These are phyloP conservation scores for Cacatua alba DNA, from an alignment of 2,113 vertebrate species.

Conservation along the genomic window DNA sequence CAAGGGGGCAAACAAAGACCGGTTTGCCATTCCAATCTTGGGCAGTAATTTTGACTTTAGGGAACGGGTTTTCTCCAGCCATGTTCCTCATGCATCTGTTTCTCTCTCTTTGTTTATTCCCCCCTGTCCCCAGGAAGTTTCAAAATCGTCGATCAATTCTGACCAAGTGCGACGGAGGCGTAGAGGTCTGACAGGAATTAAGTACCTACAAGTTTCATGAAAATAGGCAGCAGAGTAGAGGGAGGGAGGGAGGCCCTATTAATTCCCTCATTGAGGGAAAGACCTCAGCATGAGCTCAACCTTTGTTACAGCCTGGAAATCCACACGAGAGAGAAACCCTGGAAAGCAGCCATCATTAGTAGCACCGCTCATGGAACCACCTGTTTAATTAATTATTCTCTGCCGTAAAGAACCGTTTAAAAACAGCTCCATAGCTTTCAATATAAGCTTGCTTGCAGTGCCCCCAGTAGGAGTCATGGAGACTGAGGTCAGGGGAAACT, in stretches of 20 bases:
- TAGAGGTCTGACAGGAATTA: conserved; percentile 62
- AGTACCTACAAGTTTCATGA: conserved; percentile 61
- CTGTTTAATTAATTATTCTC: conserved; percentile 71
- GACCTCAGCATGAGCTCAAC: conserved; percentile 68
- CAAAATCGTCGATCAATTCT: conserved; percentile 47
- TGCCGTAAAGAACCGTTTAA: conserved; percentile 39
- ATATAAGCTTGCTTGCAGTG: conserved; percentile 67
- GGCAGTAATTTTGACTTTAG: not conserved
- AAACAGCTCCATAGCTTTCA: conserved; percentile 51
- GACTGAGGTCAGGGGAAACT: conserved; percentile 19
- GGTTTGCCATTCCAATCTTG: not conserved
- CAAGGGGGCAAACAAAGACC: not conserved
- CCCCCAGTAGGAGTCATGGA: conserved; percentile 56
- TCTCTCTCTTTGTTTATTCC: conserved; percentile 38
- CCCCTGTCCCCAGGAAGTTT: conserved; percentile 29
- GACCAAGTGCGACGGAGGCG: not conserved
- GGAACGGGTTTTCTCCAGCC: not conserved
- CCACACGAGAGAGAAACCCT: conserved; percentile 66
- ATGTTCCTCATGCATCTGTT: conserved; percentile 9
- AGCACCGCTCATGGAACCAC: conserved; percentile 57
- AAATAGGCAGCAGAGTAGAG: conserved; percentile 52
- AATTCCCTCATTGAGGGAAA: conserved; percentile 66
- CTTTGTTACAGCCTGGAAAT: conserved; percentile 68
- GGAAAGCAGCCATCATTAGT: conserved; percentile 70
- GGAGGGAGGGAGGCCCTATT: conserved; percentile 61